Conservation (phyloP, 2,113 vertebrate species). For the Upupa epops region DNA sequence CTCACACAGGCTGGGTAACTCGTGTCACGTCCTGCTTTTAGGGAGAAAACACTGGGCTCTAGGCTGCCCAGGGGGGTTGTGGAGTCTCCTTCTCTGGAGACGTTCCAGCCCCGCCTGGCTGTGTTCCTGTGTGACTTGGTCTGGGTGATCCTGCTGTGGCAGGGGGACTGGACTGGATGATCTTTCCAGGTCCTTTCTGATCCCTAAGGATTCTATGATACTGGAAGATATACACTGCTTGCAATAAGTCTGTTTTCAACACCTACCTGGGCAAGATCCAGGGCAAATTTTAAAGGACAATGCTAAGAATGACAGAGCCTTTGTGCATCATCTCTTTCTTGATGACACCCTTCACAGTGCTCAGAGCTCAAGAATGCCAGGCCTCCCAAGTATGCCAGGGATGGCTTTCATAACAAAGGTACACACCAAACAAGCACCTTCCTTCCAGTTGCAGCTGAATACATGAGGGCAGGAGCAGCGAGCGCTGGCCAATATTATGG, state of each 20-base stretch:
- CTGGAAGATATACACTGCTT: not conserved
- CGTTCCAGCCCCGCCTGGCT: too few relatives aligned
- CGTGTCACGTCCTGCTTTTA: not conserved
- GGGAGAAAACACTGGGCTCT: not conserved
- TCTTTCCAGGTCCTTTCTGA: too few relatives aligned
- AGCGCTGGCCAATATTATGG: not conserved
- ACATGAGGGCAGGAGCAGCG: not conserved
- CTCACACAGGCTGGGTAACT: not conserved
- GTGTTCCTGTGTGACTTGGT: too few relatives aligned
- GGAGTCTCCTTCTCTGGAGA: too few relatives aligned
- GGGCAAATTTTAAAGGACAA: not conserved
- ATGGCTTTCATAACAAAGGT: constrained; percentile 12
- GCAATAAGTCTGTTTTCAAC: not conserved
- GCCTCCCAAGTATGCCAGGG: constrained; percentile 6
- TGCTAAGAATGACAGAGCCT: not conserved
- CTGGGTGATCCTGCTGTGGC: too few relatives aligned
- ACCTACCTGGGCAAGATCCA: not conserved
- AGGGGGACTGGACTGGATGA: too few relatives aligned
- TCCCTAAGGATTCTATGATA: too few relatives aligned
- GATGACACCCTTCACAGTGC: not conserved
- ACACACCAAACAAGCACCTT: not conserved
- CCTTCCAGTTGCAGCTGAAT: not conserved
- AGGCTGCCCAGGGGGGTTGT: too few relatives aligned
- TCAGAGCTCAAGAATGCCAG: constrained; percentile 45
- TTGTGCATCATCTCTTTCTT: not conserved